Evolutionary conservation across 2,797 vertebrate genomes (phyloP).

Genomic region (Hydrophis major): DNA sequence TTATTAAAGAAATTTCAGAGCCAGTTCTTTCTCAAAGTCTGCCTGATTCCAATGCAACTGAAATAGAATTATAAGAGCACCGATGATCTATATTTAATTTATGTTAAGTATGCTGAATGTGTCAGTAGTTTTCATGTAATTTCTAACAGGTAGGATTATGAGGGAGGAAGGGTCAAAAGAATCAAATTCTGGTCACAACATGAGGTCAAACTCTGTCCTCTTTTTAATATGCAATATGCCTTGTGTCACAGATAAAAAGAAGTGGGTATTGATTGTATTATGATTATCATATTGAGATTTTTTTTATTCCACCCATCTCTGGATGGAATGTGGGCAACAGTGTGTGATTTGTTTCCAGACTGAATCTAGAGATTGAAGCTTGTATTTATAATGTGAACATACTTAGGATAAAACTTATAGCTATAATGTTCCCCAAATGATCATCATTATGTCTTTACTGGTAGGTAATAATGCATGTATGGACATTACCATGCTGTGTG

Average conservation of each 20-base stretch:
- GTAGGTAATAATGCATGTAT: not conserved
- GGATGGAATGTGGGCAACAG: not conserved
- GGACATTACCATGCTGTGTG: not conserved
- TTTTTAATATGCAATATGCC: not conserved
- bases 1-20: slow-evolving; percentile 25
- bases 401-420: not conserved
- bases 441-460: not conserved
- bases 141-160: not conserved
- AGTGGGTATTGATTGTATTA: not conserved
- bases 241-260: not conserved
- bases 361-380: not conserved
- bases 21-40: slow-evolving; percentile 5
- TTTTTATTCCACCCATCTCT: not conserved
- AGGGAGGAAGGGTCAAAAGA: not conserved
- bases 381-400: not conserved
- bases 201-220: not conserved
- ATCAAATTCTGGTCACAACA: not conserved
- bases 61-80: not conserved
- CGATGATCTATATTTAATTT: not conserved
- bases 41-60: not conserved
- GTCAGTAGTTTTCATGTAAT: not conserved
- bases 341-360: not conserved
- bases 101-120: not conserved
- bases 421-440: not conserved
- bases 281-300: not conserved